Percentiles rank a stretch among this genome's conserved stretches.
phyloP scores from a whole-genome alignment of 2,888 invertebrate genomes.

The Dicyrtoma fusca region DNA sequence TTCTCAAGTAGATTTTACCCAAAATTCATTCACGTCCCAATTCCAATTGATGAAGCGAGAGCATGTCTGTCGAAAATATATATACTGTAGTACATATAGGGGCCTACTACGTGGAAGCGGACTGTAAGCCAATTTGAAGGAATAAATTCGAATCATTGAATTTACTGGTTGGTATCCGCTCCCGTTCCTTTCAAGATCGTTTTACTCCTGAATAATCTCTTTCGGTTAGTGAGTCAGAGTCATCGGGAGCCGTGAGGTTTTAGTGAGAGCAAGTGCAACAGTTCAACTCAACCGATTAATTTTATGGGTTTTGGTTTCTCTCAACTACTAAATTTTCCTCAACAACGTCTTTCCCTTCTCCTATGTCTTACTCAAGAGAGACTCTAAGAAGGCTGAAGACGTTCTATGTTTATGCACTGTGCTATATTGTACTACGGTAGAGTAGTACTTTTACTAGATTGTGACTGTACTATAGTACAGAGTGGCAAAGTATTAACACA shows the following conservation, averaged over 20 bases:
- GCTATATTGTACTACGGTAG: too few relatives aligned
- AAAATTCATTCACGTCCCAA: too few relatives aligned
- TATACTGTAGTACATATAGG: not conserved
- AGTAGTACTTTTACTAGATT: too few relatives aligned
- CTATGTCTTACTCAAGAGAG: not conserved
- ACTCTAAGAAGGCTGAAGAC: not conserved
- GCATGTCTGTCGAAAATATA: not conserved
- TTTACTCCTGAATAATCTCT: conserved; percentile 13
- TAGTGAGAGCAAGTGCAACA: conserved; percentile 31
- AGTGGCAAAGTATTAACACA: too few relatives aligned
- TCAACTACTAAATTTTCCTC: conserved; percentile 16
- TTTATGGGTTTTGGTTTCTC: conserved; percentile 41
- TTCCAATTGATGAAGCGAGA: not conserved
- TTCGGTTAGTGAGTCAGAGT: conserved; percentile 13
- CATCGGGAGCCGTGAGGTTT: conserved; percentile 10
- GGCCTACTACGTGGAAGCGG: too few relatives aligned
- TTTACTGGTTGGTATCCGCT: conserved; percentile 13
- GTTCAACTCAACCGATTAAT: conserved; percentile 42
- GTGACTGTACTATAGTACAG: too few relatives aligned
- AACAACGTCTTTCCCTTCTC: conserved; percentile 14
- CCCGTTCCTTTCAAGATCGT: not conserved
- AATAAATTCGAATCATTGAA: conserved; percentile 32
- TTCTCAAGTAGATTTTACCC: too few relatives aligned
- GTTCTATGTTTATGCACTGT: too few relatives aligned
- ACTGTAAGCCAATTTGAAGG: conserved; percentile 20